phyloP scores from a whole-genome alignment of 2,797 vertebrate genomes.

The Varecia variegata region DNA sequence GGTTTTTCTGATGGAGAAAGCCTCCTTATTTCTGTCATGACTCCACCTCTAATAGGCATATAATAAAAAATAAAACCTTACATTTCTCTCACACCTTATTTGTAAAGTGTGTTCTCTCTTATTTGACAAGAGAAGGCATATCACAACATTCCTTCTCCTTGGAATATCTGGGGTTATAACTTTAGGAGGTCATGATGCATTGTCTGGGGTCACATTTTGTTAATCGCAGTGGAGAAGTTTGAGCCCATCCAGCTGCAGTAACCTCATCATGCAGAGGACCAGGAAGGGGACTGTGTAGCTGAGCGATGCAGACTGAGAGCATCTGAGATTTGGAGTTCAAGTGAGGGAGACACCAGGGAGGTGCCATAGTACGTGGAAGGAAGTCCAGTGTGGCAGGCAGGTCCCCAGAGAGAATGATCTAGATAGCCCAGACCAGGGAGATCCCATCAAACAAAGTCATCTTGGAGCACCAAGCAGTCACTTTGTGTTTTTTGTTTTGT shows the following conservation, averaged over 20 bases:
- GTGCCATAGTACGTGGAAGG: background rate
- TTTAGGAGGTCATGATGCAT: slow-evolving; percentile 25
- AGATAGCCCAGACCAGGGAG: background rate
- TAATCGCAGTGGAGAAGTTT: background rate
- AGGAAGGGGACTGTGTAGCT: background rate
- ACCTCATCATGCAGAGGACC: background rate
- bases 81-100: background rate
- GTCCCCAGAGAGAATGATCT: background rate
- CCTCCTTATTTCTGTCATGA: background rate
- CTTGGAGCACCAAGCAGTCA: background rate
- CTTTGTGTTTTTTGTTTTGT: too few relatives aligned
- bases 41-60: background rate
- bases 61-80: background rate
- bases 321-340: background rate
- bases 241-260: slow-evolving; percentile 44
- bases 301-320: background rate
- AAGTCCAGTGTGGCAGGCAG: background rate
- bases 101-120: slow-evolving; percentile 1
- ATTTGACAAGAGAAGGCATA: slow-evolving; percentile 18
- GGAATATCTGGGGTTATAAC: slow-evolving; percentile 2
- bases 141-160: slow-evolving; percentile 34
- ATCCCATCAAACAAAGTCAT: background rate
- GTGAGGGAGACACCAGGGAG: background rate
- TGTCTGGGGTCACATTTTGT: background rate
- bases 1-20: background rate